Evolutionary conservation across 2,797 vertebrate species (phyloP).

Genomic region (Notolabrus celidotus): DNA sequence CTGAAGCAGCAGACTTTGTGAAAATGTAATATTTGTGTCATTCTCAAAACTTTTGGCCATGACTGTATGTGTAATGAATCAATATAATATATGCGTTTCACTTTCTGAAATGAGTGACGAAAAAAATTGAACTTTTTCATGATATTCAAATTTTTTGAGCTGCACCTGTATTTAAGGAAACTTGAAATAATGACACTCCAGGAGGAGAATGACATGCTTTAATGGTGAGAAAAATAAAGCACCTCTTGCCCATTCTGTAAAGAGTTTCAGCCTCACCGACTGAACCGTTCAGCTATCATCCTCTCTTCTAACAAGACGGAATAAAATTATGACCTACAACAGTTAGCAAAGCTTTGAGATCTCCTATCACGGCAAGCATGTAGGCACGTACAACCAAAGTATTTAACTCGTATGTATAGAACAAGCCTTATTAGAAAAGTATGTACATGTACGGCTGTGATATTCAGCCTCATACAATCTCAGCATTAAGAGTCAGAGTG

Average conservation of each 20-base stretch:
- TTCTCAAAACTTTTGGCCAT: too few relatives aligned
- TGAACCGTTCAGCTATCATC: constrained; percentile 10
- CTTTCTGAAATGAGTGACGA: too few relatives aligned
- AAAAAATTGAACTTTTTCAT: too few relatives aligned
- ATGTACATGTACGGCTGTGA: constrained; percentile 71
- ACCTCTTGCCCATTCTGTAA: too few relatives aligned
- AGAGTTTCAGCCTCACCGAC: constrained; percentile 4
- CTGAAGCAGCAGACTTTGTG: too few relatives aligned
- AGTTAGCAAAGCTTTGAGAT: neutral
- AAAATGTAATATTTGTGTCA: too few relatives aligned
- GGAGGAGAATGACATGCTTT: constrained; percentile 37
- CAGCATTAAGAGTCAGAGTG: constrained; percentile 37
- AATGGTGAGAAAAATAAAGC: constrained; percentile 22
- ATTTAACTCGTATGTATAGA: constrained; percentile 44
- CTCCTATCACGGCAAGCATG: constrained; percentile 30
- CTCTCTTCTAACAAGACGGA: constrained; percentile 32
- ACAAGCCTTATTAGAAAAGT: constrained; percentile 55
- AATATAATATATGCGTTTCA: too few relatives aligned
- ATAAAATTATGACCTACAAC: constrained; percentile 16
- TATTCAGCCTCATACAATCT: constrained; percentile 42
- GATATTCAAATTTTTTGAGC: too few relatives aligned
- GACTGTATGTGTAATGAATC: too few relatives aligned
- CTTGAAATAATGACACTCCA: constrained; percentile 50
- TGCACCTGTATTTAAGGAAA: constrained; percentile 43
- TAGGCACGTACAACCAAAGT: constrained; percentile 61